Evolutionary conservation across 2,888 invertebrate genomes (phyloP), one percentile per base, ranked within the genome.

Genomic region (Melieria omissa): DNA sequence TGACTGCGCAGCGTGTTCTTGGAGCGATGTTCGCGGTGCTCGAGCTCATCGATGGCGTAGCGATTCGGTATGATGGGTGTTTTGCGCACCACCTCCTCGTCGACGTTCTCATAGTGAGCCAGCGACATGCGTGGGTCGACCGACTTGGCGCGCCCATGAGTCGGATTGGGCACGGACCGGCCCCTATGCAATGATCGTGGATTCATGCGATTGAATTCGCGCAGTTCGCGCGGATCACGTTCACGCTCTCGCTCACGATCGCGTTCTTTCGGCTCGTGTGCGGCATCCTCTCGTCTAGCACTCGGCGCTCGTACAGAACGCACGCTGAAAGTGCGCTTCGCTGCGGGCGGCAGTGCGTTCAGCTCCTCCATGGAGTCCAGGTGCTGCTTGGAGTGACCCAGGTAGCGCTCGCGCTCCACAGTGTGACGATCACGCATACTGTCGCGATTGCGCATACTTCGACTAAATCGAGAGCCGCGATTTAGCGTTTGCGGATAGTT

Each of bases 51-150:
- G 65, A 92, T 85, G 0, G 92, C 92, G 82, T 93, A 93, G 77
- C 90, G 91, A 84, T 93, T 93, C 82, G 91, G 92, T 55, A 93
- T 88, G 49, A 93, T 91, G 0, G 92, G 91, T 0, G 90, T 89
- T 74, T 89, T 89, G 49, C 89, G 89, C 12, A 86, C 81, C 45
- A 84, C 78, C 71, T 85, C 85, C 63, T 85, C 85, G 60, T 86
- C 84, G 4, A 85, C 78, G 62, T 84, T 82, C 66, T 83, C 83
- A 74, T 82, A 83, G 44, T 83, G 80, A 7, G 81, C 79, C 16
- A 16, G 16, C 16, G 16, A 16, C 29, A 78, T 75, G 3, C 86
- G 82, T 8, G 86, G 86, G 77, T 86, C 87, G 4, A 86, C 83
- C 0, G 87, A 87, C 73, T 86, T 86, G 0, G 86, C 85, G 42